Conservation (phyloP, 1,140 invertebrate genomes). For the Pissodes strobi region DNA sequence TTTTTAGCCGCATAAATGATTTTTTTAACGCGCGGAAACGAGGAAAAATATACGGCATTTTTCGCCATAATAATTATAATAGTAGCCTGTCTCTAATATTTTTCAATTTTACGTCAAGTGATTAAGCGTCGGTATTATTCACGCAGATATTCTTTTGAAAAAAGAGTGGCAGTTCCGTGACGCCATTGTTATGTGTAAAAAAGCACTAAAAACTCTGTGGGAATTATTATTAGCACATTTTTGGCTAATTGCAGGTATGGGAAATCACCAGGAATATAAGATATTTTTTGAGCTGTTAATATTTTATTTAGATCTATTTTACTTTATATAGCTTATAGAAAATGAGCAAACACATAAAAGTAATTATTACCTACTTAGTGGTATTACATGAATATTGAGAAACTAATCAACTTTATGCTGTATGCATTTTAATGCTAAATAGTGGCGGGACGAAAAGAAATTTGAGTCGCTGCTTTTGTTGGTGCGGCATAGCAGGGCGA, state of each 20-base stretch:
- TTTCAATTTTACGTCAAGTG: slow-evolving; percentile 47
- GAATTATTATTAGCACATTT: slow-evolving; percentile 8
- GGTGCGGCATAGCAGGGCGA: slow-evolving; percentile 11
- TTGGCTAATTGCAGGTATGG: slow-evolving; percentile 4
- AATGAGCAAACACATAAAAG: no score
- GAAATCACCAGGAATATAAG: not conserved
- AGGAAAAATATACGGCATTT: slow-evolving; percentile 52
- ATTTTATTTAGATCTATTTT: no score
- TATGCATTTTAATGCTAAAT: no score
- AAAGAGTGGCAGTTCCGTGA: slow-evolving; percentile 28
- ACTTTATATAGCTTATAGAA: no score
- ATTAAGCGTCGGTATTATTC: slow-evolving; percentile 41
- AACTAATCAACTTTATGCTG: no score
- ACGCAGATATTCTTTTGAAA: slow-evolving; percentile 36
- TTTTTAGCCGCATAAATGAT: slow-evolving; percentile 48
- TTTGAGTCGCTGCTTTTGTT: no score
- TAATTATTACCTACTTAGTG: no score
- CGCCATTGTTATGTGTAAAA: slow-evolving; percentile 22
- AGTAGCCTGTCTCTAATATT: slow-evolving; percentile 48
- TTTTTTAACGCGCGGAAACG: slow-evolving; percentile 51
- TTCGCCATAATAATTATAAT: slow-evolving; percentile 51
- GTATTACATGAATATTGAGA: no score
- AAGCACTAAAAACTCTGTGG: slow-evolving; percentile 12
- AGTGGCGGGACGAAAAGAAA: no score
- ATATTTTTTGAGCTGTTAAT: no score